Conservation (phyloP, 92 coral and sea anemone species). For the Heliopora coerulea region DNA sequence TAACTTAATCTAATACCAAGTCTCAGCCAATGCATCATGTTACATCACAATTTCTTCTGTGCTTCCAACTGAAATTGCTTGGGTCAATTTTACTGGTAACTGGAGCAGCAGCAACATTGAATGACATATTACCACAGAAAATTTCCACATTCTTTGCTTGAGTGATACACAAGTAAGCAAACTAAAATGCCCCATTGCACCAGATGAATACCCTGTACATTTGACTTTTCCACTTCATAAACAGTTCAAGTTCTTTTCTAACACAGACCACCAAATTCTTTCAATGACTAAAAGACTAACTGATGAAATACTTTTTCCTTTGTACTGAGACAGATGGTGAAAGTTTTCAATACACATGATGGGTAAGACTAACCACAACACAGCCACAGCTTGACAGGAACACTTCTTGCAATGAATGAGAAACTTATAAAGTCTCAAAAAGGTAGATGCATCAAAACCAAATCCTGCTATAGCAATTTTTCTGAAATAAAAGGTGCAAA, state of each 20-base stretch:
- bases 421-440: too few relatives aligned
- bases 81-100: background rate
- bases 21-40: too few relatives aligned
- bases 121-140: background rate
- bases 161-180: background rate
- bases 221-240: background rate
- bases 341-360: background rate
- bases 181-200: background rate
- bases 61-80: too few relatives aligned
- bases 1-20: background rate
- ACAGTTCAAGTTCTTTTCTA: background rate
- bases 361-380: background rate
- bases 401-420: background rate
- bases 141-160: background rate
- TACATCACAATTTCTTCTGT: too few relatives aligned
- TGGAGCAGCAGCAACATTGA: too few relatives aligned
- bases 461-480: too few relatives aligned
- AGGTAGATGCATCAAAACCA: too few relatives aligned
- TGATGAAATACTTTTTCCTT: background rate
- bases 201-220: background rate
- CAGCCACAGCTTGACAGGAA: background rate
- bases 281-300: background rate
- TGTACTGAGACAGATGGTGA: background rate
- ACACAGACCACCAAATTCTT: background rate
- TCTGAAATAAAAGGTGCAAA: too few relatives aligned